A percentile compares a stretch with the other conserved stretches of the same genome.
phyloP scores from a whole-genome alignment of 1,140 invertebrate species.

The Hycleus cichorii region DNA sequence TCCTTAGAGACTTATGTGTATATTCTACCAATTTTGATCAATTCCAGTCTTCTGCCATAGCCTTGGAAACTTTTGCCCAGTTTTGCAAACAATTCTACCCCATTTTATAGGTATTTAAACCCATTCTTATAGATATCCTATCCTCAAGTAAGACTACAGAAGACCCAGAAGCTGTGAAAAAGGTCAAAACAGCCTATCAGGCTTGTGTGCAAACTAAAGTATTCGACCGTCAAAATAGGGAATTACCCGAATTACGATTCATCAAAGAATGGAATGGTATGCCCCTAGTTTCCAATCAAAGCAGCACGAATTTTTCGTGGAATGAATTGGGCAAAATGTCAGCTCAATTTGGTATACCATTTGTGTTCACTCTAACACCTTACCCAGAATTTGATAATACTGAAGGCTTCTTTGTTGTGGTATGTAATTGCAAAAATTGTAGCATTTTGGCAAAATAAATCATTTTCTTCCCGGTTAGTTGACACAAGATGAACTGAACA shows the following conservation, averaged over 20 bases:
- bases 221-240: not conserved
- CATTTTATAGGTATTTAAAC: no score
- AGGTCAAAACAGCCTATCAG: constrained; percentile 19
- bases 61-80: no score
- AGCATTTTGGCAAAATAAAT: not conserved
- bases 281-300: not conserved
- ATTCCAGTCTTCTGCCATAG: no score
- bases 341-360: not conserved
- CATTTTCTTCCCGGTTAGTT: not conserved
- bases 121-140: constrained; percentile 16
- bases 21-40: no score
- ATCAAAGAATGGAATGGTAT: constrained; percentile 1
- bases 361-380: not conserved
- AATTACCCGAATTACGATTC: not conserved
- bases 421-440: not conserved
- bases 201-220: constrained; percentile 5
- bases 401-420: not conserved
- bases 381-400: not conserved
- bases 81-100: no score
- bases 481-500: not conserved
- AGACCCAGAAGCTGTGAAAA: constrained; percentile 17
- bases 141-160: not conserved
- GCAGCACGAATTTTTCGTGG: not conserved
- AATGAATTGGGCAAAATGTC: not conserved
- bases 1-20: no score